Evolutionary conservation across 2,797 vertebrate species (phyloP).

Genomic region (Sardinella longiceps): DNA sequence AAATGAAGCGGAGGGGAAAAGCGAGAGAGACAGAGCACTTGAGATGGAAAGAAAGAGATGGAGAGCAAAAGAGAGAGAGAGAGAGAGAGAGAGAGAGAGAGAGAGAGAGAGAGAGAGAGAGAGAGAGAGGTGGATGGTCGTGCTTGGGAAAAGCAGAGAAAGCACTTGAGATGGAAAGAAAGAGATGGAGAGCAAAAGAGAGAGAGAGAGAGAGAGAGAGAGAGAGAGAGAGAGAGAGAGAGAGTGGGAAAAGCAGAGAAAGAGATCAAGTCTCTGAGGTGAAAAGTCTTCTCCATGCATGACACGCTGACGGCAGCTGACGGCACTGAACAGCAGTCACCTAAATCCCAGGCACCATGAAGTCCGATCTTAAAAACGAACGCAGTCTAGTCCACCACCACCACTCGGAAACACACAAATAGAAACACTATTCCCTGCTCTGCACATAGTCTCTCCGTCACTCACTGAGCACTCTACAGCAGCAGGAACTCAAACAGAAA

Average conservation of each 20-base stretch:
- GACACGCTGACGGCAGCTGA: slow-evolving; percentile 13
- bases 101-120: background rate
- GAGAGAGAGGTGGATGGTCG: background rate
- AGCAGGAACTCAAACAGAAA: background rate
- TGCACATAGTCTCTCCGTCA: background rate
- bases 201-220: background rate
- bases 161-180: background rate
- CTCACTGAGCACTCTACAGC: background rate
- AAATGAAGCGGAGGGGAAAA: slow-evolving; percentile 59
- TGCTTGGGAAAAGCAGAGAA: background rate
- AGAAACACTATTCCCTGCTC: background rate
- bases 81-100: slow-evolving; percentile 65
- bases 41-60: background rate
- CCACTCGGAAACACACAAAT: background rate
- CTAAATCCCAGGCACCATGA: slow-evolving; percentile 9
- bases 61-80: slow-evolving; percentile 33
- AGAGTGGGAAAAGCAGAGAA: background rate
- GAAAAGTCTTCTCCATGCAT: slow-evolving; percentile 18
- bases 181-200: background rate
- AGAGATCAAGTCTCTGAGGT: slow-evolving; percentile 8
- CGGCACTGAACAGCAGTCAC: background rate
- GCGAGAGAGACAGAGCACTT: slow-evolving; percentile 2
- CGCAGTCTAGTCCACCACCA: background rate
- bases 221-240: background rate
- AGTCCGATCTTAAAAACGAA: background rate